Conservation (phyloP, 2,113 vertebrate genomes). For the Sturnus vulgaris region DNA sequence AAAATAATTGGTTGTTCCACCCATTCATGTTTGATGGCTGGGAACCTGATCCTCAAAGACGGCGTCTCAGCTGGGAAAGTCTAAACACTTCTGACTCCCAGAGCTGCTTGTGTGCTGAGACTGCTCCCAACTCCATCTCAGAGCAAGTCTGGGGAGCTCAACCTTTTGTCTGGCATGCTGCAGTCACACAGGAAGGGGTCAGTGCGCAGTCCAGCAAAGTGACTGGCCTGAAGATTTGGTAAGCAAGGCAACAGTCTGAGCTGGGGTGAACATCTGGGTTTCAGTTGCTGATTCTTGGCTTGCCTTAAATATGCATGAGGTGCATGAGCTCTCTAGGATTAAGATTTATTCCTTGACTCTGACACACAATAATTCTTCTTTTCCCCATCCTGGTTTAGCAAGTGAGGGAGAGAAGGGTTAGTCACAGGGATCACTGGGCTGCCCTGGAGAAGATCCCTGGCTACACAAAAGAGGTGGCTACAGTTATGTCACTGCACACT, state of each 20-base stretch:
- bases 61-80: neutral
- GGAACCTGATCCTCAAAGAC: neutral
- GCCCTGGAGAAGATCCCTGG: neutral
- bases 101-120: neutral
- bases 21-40: neutral
- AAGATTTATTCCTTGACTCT: neutral
- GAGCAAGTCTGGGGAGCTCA: neutral
- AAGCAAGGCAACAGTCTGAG: neutral
- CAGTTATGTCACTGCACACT: rapidly evolving
- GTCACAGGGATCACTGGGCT: neutral
- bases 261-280: neutral
- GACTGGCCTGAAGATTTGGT: neutral
- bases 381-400: neutral
- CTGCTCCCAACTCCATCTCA: neutral
- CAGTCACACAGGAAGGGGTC: neutral
- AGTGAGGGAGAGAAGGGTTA: neutral
- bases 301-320: neutral
- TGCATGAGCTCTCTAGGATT: neutral
- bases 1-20: conserved; percentile 37
- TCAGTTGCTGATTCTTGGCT: neutral
- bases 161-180: rapidly evolving
- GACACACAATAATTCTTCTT: neutral
- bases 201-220: neutral
- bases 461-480: neutral
- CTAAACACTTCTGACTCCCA: neutral